phyloP scores from a whole-genome alignment of 2,888 invertebrate genomes.

The Platycnemis pennipes region DNA sequence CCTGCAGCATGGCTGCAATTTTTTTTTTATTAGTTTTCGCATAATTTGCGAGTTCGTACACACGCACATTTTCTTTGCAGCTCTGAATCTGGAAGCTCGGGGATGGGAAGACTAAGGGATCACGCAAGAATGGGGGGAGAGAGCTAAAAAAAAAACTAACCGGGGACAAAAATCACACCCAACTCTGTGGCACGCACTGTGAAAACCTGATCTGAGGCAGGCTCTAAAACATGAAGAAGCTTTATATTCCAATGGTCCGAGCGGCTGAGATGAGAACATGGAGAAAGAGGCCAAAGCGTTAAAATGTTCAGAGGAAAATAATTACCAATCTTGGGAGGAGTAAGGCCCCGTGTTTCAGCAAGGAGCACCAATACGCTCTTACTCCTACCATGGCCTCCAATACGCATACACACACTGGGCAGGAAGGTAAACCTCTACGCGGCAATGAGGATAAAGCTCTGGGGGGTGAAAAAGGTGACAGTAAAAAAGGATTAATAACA shows the following conservation, averaged over 20 bases:
- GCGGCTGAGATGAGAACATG: background rate
- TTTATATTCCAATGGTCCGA: background rate
- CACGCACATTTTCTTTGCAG: background rate
- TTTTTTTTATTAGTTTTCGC: too few species aligned
- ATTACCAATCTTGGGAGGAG: background rate
- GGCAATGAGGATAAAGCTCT: background rate
- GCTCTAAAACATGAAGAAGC: background rate
- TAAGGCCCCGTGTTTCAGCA: background rate
- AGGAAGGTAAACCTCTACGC: too few species aligned
- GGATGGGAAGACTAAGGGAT: background rate
- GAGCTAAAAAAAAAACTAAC: background rate
- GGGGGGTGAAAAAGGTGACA: background rate
- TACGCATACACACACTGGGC: too few species aligned
- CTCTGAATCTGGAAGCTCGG: too few species aligned
- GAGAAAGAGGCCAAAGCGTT: background rate
- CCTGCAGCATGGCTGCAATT: too few species aligned
- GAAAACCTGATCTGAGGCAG: constrained; percentile 10
- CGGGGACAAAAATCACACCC: background rate
- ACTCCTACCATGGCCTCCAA: too few species aligned
- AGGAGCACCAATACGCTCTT: background rate
- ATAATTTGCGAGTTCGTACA: background rate
- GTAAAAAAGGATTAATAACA: background rate
- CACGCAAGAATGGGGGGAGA: background rate
- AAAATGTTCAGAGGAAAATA: background rate
- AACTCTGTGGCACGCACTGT: background rate